These are phyloP conservation scores for Standfussiana lucernea DNA, from an alignment of 2,888 invertebrate genomes.

Conservation along the genomic window DNA sequence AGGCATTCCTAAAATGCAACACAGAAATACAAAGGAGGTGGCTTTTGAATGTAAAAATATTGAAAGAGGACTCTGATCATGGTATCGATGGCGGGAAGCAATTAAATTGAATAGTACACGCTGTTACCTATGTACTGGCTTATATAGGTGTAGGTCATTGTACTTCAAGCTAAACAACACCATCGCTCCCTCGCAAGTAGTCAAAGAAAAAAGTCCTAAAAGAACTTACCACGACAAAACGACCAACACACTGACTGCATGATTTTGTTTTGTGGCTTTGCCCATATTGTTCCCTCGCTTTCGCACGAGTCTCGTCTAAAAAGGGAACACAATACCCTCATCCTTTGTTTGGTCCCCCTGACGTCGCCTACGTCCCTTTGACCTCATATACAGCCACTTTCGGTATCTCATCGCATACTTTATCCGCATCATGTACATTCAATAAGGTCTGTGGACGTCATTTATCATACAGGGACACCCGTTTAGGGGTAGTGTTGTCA, in stretches of 20 bases:
- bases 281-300: constrained; percentile 45
- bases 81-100: neutral
- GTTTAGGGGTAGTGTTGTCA: constrained; percentile 27
- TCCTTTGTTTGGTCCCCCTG: constrained; percentile 62
- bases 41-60: neutral
- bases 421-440: constrained; percentile 58
- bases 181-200: neutral
- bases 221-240: constrained; percentile 41
- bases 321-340: constrained; percentile 63
- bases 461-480: constrained; percentile 41
- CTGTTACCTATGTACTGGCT: neutral
- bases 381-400: constrained; percentile 54
- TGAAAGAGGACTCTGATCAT: neutral
- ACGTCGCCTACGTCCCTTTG: constrained; percentile 53
- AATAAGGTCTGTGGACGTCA: constrained; percentile 33
- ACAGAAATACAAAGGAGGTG: neutral
- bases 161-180: constrained; percentile 1
- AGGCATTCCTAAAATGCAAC: neutral
- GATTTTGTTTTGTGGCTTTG: constrained; percentile 53
- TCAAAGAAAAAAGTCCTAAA: constrained; percentile 39
- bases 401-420: constrained; percentile 48
- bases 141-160: neutral
- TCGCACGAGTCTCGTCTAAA: constrained; percentile 56
- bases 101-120: neutral
- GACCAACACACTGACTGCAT: constrained; percentile 21